Conservation (phyloP, 2,888 invertebrate species). For the Andricus curvator region DNA sequence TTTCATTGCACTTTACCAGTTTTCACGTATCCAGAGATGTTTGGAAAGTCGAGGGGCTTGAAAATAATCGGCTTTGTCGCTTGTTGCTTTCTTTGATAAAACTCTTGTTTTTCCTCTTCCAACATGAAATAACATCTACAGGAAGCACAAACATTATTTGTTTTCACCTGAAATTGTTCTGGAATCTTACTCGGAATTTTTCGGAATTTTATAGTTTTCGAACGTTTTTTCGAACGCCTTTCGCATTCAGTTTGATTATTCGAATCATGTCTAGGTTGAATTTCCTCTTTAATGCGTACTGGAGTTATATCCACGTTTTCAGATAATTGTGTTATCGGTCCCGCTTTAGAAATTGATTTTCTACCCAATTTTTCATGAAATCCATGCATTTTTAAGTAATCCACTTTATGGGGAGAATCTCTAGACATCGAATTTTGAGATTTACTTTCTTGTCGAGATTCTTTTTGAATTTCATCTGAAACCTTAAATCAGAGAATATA, state of each 20-base stretch:
- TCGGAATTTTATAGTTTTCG: background rate
- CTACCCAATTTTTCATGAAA: background rate
- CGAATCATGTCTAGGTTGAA: background rate
- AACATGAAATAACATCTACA: background rate
- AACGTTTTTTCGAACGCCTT: background rate
- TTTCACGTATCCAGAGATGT: constrained; percentile 39
- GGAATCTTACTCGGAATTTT: background rate
- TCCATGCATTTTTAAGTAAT: background rate
- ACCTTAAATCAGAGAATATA: background rate
- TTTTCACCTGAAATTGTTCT: background rate
- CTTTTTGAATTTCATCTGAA: background rate
- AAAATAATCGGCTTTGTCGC: background rate
- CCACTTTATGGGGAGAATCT: background rate
- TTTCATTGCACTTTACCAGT: constrained; percentile 38
- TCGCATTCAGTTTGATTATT: background rate
- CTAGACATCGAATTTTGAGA: background rate
- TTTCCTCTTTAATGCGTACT: background rate
- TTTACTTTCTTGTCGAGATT: background rate
- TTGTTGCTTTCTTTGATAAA: background rate
- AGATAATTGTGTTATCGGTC: background rate
- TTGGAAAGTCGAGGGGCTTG: constrained; percentile 48
- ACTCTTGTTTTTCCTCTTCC: background rate
- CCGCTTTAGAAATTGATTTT: background rate
- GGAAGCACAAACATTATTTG: background rate
- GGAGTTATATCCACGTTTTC: background rate